Evolutionary conservation across 2,888 invertebrate species (phyloP), one percentile per base, ranked within the genome.

Genomic region (Pandemis heparana): DNA sequence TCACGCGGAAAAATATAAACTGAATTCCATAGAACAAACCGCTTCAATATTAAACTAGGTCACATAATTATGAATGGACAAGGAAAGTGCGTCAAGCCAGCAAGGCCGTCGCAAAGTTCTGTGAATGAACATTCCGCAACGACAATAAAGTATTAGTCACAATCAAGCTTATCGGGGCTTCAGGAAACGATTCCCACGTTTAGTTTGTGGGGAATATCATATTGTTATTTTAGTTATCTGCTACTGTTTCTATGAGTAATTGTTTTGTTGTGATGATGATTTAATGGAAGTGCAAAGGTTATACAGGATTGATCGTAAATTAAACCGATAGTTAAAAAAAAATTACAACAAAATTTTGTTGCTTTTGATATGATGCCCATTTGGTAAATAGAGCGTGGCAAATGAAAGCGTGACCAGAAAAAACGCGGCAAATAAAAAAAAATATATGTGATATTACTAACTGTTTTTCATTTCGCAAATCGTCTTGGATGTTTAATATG

Each of bases 141-240:
- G 39, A 60, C 38, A 60, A 38, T 60, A 60, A 53, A 53, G 16
- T 9, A n/a, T 60, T 60, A 60, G 39, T 60, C 60, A 60, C 16
- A 53, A n/a, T 16, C 9, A 0, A 60, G 60, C 41, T 62, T 62
- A 62, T 62, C 62, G n/a, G 16, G 9, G n/a, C 18, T 62, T 39
- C 62, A 62, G 62, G 62, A 62, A 62, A 62, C 41, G 14, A n/a
- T 67, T 67, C 67, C 68, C 68, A 60, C 68, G 32, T 60, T 68
- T 60, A 60, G 46, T 48, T 18, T 16, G 46, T 5, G 38, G 48
- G 68, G 68, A 51, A 65, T 60, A 67, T 48, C n/a, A 38, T 38
- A 62, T 53, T 65, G 65, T 46, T 14, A 39, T 23, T 59, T 38
- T 64, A 46, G 59, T 51, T 53, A 64, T 64, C 56, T 43, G 62